These are phyloP conservation scores for Helicoverpa assulta DNA, from an alignment of 2,888 invertebrate genomes.

Conservation along the genomic window DNA sequence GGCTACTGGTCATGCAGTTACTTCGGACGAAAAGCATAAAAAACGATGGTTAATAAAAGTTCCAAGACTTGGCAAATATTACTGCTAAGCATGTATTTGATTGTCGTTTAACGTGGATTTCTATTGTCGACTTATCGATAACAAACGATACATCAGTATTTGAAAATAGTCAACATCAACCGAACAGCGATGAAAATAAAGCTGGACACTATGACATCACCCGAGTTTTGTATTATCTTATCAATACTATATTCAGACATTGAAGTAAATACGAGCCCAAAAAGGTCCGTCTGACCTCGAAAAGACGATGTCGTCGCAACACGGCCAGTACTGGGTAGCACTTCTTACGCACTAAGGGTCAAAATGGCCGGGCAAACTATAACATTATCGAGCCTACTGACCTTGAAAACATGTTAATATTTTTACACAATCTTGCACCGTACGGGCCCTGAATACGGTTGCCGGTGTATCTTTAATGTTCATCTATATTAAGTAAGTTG, in stretches of 20 bases:
- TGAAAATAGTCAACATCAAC: neutral
- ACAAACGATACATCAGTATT: neutral
- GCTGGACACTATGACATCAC: neutral
- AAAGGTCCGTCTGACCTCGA: constrained; percentile 24
- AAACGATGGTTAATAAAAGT: constrained; percentile 14
- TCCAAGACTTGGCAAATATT: neutral
- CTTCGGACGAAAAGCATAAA: constrained; percentile 13
- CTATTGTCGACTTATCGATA: no score
- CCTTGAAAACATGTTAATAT: constrained; percentile 54
- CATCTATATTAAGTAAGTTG: constrained; percentile 59
- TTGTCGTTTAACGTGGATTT: no score
- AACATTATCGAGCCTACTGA: constrained; percentile 21
- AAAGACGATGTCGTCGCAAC: constrained; percentile 19
- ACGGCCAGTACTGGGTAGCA: neutral
- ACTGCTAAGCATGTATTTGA: neutral
- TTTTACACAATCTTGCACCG: constrained; percentile 41
- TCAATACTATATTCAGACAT: constrained; percentile 40
- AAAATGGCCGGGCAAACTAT: constrained; percentile 27
- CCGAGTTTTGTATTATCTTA: constrained; percentile 18
- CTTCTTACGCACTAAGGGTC: constrained; percentile 11
- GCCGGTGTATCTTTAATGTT: constrained; percentile 56
- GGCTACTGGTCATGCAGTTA: constrained; percentile 1
- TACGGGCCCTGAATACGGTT: constrained; percentile 24
- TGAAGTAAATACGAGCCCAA: constrained; percentile 42
- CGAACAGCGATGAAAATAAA: neutral